A percentile compares a stretch with the other conserved stretches of the same genome.
phyloP scores from a whole-genome alignment of 2,113 vertebrate genomes.

The Morone chrysops region DNA sequence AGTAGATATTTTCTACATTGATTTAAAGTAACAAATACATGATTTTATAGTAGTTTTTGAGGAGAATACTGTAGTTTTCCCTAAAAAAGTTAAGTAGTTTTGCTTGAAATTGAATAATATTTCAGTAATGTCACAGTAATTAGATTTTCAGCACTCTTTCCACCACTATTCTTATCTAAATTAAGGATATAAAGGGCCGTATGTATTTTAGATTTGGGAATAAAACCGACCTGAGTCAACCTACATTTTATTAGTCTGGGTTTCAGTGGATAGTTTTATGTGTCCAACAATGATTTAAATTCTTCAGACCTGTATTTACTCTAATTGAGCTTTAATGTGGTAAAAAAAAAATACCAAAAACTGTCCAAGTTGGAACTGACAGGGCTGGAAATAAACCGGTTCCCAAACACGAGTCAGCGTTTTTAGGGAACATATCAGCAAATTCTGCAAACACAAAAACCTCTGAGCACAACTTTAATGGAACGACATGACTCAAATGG shows the following conservation, averaged over 20 bases:
- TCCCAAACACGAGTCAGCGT: neutral
- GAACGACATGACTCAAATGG: neutral
- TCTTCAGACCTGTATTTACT: neutral
- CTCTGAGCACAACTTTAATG: neutral
- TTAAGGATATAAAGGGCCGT: neutral
- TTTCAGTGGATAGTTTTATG: neutral
- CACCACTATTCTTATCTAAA: neutral
- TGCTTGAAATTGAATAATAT: too few species aligned
- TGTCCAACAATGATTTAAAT: slow-evolving; percentile 3
- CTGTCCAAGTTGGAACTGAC: slow-evolving; percentile 11
- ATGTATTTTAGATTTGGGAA: neutral
- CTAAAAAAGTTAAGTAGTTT: too few species aligned
- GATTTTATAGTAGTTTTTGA: too few species aligned
- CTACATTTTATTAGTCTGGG: slow-evolving; percentile 2
- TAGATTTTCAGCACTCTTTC: too few species aligned
- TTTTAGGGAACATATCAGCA: neutral
- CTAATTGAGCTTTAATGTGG: neutral
- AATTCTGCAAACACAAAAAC: slow-evolving; percentile 9
- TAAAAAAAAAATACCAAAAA: neutral
- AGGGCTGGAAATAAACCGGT: neutral
- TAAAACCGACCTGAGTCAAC: neutral
- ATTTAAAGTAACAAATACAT: too few species aligned
- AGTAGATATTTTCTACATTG: too few species aligned
- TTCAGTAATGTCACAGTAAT: too few species aligned
- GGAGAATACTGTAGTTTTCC: too few species aligned